Percentiles rank a stretch among this genome's conserved stretches.
Conservation (phyloP, 2,113 vertebrate species). For the Muntiacus muntjak region DNA sequence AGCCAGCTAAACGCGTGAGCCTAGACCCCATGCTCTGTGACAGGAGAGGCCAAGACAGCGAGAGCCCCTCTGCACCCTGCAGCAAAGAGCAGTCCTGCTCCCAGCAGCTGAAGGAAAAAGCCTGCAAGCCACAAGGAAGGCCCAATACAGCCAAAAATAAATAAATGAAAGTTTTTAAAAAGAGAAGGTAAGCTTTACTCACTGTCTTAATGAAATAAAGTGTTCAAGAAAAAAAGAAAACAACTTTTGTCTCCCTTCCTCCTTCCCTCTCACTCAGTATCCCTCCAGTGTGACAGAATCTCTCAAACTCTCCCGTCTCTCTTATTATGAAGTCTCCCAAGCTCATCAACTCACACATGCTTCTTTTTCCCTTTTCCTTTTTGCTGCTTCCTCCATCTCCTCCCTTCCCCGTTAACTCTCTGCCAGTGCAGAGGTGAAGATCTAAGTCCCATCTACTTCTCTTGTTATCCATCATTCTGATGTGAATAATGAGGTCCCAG, state of each 20-base stretch:
- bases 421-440: background rate
- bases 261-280: background rate
- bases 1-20: background rate
- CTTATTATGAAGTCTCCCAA: background rate
- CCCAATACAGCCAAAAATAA: background rate
- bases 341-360: background rate
- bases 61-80: background rate
- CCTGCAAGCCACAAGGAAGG: background rate
- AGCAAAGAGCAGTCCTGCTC: background rate
- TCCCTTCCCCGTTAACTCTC: background rate
- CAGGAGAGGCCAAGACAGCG: accelerated
- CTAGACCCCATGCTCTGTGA: accelerated
- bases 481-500: background rate
- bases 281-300: background rate
- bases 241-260: background rate
- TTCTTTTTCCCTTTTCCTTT: background rate
- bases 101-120: background rate
- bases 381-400: background rate
- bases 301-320: background rate
- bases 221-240: background rate
- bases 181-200: background rate
- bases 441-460: background rate
- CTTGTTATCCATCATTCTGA: background rate
- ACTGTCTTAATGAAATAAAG: background rate
- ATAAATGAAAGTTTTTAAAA: background rate